A percentile compares a stretch with the other conserved stretches of the same genome.
Evolutionary conservation across 2,797 vertebrate genomes (phyloP).

Genomic region (Urophycis tenuis): DNA sequence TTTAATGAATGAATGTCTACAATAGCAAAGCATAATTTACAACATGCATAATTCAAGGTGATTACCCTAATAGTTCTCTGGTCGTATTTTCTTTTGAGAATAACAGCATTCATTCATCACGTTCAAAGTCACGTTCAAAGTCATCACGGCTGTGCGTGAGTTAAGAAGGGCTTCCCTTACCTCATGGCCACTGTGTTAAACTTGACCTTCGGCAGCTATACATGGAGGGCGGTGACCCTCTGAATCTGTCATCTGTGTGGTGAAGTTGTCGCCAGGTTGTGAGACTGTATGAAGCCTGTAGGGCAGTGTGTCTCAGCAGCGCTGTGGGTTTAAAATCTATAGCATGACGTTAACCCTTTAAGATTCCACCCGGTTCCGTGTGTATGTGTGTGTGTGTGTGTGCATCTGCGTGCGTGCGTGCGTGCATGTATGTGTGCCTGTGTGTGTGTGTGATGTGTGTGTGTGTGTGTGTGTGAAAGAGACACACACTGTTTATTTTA

Average conservation of each 20-base stretch:
- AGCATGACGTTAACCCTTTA: conserved; percentile 14
- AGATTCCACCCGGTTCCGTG: conserved; percentile 4
- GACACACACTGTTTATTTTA: background rate
- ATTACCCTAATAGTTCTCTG: background rate
- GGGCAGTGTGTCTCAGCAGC: conserved; percentile 25
- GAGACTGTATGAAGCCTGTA: conserved; percentile 40
- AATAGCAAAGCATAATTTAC: background rate
- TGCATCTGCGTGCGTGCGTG: conserved; percentile 3
- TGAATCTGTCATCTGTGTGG: conserved; percentile 66
- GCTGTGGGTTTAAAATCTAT: conserved; percentile 11
- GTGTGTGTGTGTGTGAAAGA: background rate
- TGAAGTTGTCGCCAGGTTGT: conserved; percentile 54
- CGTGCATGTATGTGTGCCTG: conserved; percentile 4
- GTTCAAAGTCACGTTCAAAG: conserved; percentile 13
- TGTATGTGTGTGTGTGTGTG: conserved; percentile 6
- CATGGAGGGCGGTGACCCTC: conserved; percentile 25
- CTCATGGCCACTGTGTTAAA: conserved; percentile 37
- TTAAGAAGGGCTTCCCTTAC: conserved; percentile 22
- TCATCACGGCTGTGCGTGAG: conserved; percentile 14
- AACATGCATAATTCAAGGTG: background rate
- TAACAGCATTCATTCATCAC: background rate
- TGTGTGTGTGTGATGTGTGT: background rate
- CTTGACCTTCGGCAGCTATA: conserved; percentile 49
- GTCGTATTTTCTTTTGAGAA: background rate
- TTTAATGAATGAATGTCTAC: conserved; percentile 37